phyloP scores from a whole-genome alignment of 2,888 invertebrate genomes.

The Amphipyra tragopoginis region DNA sequence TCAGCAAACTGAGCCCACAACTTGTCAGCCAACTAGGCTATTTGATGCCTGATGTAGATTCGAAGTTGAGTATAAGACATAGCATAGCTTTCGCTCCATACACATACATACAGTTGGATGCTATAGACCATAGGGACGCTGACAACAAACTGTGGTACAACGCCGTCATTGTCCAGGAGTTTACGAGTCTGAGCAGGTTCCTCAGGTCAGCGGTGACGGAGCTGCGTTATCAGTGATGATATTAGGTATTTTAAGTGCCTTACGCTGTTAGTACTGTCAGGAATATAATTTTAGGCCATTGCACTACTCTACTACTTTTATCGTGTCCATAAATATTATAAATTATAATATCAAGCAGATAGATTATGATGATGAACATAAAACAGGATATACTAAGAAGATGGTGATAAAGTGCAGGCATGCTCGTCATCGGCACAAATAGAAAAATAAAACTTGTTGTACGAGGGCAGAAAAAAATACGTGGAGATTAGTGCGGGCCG shows the following conservation, averaged over 20 bases:
- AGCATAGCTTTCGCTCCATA: conserved; percentile 81
- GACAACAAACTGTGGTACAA: conserved; percentile 75
- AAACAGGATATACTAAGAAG: too few species aligned
- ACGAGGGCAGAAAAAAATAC: too few species aligned
- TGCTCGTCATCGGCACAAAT: too few species aligned
- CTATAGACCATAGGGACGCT: conserved; percentile 61
- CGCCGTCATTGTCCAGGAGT: conserved; percentile 69
- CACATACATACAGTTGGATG: conserved; percentile 69
- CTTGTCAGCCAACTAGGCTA: conserved; percentile 71
- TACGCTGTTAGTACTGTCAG: too few species aligned
- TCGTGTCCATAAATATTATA: too few species aligned
- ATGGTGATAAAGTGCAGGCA: too few species aligned
- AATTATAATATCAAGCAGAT: too few species aligned
- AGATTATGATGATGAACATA: too few species aligned
- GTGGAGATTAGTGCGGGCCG: too few species aligned
- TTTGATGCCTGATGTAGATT: conserved; percentile 73
- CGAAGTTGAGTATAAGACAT: conserved; percentile 75
- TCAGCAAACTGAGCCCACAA: conserved; percentile 74
- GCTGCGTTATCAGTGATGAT: conserved; percentile 53
- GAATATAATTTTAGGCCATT: too few species aligned
- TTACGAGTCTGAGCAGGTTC: conserved; percentile 69
- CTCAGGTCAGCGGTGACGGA: conserved; percentile 71
- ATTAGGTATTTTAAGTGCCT: not conserved
- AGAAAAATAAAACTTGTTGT: too few species aligned
- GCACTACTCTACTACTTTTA: too few species aligned